Percentiles rank a stretch among this genome's conserved stretches.
Evolutionary conservation across 2,797 vertebrate species (phyloP).

Genomic region (Crenichthys baileyi): DNA sequence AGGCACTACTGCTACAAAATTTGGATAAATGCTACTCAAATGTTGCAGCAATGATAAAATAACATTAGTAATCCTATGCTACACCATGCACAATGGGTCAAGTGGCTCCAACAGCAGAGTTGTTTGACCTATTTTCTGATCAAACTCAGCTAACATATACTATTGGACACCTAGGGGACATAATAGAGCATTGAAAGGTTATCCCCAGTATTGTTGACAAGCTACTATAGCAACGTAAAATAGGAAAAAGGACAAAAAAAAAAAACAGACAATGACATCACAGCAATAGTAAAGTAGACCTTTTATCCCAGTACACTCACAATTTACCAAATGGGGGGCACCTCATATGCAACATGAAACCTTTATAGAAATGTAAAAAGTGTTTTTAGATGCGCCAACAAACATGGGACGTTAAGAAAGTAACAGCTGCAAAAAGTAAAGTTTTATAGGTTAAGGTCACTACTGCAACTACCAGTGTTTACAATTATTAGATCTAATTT

Average conservation of each 20-base stretch:
- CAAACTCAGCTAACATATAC: background rate
- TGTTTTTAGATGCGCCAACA: background rate
- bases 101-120: background rate
- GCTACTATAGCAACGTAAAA: too few species aligned
- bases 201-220: too few species aligned
- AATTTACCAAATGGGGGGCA: background rate
- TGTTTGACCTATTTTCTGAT: too few species aligned
- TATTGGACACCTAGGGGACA: background rate
- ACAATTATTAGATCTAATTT: constrained; percentile 36
- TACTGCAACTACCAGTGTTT: constrained; percentile 36
- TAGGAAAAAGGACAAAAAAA: background rate
- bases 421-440: background rate
- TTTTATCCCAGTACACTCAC: background rate
- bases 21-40: background rate
- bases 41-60: background rate
- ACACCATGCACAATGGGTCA: constrained; percentile 1
- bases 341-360: background rate
- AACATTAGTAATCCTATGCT: background rate
- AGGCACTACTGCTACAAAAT: constrained; percentile 2
- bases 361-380: background rate
- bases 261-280: background rate
- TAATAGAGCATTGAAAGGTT: background rate
- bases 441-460: constrained; percentile 48
- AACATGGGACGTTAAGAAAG: background rate
- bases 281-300: background rate